Conservation (phyloP, 1,140 invertebrate genomes). For the Temnothorax curvispinosus region DNA sequence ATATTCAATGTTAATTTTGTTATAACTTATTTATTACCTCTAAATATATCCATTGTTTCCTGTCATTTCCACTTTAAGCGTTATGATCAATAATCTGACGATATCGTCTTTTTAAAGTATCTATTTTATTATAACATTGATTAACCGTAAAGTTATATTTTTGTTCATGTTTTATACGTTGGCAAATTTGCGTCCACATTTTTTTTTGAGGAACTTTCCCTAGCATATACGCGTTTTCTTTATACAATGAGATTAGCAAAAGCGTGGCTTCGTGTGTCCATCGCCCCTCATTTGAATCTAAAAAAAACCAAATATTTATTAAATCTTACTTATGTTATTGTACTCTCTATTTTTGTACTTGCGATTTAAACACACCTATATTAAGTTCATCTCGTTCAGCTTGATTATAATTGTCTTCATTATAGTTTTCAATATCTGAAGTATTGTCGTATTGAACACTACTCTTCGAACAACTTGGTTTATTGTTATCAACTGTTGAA, state of each 20-base stretch:
- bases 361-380: not conserved
- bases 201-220: not conserved
- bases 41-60: too few species aligned
- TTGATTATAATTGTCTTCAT: not conserved
- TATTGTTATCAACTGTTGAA: too few species aligned
- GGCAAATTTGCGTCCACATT: not conserved
- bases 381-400: not conserved
- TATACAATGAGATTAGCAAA: too few species aligned
- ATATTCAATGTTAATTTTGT: too few species aligned
- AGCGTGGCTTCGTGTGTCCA: too few species aligned
- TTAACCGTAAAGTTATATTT: not conserved
- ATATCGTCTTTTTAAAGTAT: constrained; percentile 10
- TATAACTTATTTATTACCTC: too few species aligned
- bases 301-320: too few species aligned
- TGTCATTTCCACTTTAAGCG: too few species aligned
- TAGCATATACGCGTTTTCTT: not conserved
- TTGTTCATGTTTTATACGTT: not conserved
- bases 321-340: not conserved
- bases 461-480: not conserved
- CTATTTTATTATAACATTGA: constrained; percentile 16
- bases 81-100: too few species aligned
- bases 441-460: not conserved
- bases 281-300: too few species aligned
- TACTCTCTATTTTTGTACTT: not conserved
- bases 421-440: not conserved